phyloP scores from a whole-genome alignment of 2,888 invertebrate species.

The Pomacea canaliculata region DNA sequence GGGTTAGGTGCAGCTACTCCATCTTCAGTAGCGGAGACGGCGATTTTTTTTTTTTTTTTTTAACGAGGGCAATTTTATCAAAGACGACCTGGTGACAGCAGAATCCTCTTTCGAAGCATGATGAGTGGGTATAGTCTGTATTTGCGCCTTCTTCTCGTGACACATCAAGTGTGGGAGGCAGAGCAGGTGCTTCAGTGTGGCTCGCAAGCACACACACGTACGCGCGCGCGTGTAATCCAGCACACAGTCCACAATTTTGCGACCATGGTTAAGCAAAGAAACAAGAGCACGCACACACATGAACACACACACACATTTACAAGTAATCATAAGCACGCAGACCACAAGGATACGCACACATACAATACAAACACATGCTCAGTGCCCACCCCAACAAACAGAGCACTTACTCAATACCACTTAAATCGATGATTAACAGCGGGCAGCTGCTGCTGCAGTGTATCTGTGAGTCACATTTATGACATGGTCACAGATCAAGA shows the following conservation, averaged over 20 bases:
- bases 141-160: background rate
- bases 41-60: too few species aligned
- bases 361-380: background rate
- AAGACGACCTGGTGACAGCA: background rate
- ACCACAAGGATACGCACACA: background rate
- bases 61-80: background rate
- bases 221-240: background rate
- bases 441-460: background rate
- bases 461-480: too few species aligned
- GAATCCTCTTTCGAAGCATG: background rate
- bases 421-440: too few species aligned
- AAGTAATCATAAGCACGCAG: background rate
- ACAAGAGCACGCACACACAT: too few species aligned
- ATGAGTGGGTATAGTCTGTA: background rate
- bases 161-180: background rate
- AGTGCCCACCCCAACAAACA: background rate
- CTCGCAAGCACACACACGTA: conserved; percentile 7
- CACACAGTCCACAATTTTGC: background rate
- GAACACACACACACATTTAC: too few species aligned
- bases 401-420: background rate
- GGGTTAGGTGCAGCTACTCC: too few species aligned
- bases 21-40: too few species aligned
- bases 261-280: too few species aligned
- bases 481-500: too few species aligned
- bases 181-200: background rate